Conservation (phyloP, 2,888 invertebrate species). For the Rambutsinella grinnellia region DNA sequence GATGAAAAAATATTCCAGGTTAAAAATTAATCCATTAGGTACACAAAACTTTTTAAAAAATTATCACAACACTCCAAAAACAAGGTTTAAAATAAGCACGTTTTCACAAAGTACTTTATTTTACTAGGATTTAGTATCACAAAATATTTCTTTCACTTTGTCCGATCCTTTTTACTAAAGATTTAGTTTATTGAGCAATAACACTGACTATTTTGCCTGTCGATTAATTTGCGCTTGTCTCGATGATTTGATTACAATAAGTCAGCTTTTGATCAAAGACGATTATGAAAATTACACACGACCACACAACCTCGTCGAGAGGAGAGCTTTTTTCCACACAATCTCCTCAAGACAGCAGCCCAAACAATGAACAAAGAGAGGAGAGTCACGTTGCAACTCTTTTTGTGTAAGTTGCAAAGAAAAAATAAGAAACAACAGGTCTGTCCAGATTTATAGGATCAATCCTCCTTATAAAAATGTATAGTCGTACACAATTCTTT, state of each 20-base stretch:
- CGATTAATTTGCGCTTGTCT: background rate
- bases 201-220: background rate
- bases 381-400: conserved; percentile 10
- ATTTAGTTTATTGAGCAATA: background rate
- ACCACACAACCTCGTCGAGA: conserved; percentile 24
- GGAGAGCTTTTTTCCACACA: no score
- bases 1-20: background rate
- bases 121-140: background rate
- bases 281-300: conserved; percentile 30
- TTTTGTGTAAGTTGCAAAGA: background rate
- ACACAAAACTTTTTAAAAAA: conserved; percentile 7
- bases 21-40: conserved; percentile 6
- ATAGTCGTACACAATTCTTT: no score
- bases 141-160: background rate
- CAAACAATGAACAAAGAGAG: background rate
- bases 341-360: no score
- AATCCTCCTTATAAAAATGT: background rate
- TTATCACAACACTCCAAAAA: background rate
- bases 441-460: background rate
- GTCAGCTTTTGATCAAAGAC: background rate
- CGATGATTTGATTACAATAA: background rate
- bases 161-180: background rate
- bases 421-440: conserved; percentile 18
- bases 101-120: conserved; percentile 5
- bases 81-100: background rate